phyloP scores from a whole-genome alignment of 1,140 invertebrate genomes.

The Anagrus nilaparvatae region DNA sequence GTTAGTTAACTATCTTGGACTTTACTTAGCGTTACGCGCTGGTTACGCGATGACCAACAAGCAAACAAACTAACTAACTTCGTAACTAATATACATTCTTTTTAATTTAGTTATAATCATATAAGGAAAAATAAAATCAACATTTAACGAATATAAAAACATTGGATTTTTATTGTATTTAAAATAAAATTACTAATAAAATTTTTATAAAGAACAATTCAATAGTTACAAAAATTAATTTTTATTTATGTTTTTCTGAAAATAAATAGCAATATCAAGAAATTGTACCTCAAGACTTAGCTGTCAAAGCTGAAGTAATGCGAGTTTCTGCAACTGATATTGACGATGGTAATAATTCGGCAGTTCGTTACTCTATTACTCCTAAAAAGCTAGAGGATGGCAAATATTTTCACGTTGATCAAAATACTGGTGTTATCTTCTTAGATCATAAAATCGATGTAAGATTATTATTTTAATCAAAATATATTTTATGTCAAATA shows the following conservation, averaged over 20 bases:
- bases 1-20: no score
- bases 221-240: no score
- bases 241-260: constrained; percentile 19
- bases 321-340: constrained; percentile 80
- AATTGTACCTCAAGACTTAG: constrained; percentile 64
- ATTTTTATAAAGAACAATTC: no score
- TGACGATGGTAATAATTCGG: constrained; percentile 77
- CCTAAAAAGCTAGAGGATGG: constrained; percentile 45
- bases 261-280: constrained; percentile 63
- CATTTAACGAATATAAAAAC: no score
- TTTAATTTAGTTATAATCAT: no score
- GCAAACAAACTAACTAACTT: no score
- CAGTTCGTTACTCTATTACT: constrained; percentile 54
- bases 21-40: no score
- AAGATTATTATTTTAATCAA: constrained; percentile 31
- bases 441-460: constrained; percentile 62
- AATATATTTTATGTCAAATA: background rate
- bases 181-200: no score
- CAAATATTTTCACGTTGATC: constrained; percentile 67
- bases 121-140: no score
- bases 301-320: constrained; percentile 64
- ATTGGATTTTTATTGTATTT: no score
- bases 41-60: no score
- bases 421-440: constrained; percentile 66
- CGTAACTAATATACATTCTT: no score